Evolutionary conservation across 2,113 vertebrate species (phyloP).

Genomic region (Scomber scombrus): DNA sequence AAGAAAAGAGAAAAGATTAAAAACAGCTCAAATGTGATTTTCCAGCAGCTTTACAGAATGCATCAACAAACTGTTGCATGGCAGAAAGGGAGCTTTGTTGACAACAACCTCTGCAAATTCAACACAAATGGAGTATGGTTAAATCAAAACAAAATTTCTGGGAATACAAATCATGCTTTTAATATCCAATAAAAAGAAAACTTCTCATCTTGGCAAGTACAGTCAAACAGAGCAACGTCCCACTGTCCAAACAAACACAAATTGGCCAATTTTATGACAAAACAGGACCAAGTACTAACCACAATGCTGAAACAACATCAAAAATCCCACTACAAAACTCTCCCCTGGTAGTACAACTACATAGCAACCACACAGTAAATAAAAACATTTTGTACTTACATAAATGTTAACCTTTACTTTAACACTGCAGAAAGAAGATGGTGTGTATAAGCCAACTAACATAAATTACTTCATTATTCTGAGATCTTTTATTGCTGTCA

Average conservation of each 20-base stretch:
- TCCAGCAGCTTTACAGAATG: constrained; percentile 21
- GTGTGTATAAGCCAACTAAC: neutral
- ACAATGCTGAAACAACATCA: constrained; percentile 17
- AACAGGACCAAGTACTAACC: neutral
- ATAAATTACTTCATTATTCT: too few relatives aligned
- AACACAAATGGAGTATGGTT: constrained; percentile 20
- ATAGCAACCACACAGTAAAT: constrained; percentile 18
- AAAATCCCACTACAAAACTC: neutral
- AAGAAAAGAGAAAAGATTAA: constrained; percentile 31
- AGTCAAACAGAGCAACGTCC: constrained; percentile 12
- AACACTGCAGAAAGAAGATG: neutral
- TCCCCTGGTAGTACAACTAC: constrained; percentile 6
- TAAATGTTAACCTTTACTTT: neutral
- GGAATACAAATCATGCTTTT: constrained; percentile 35
- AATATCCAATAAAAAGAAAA: constrained; percentile 28
- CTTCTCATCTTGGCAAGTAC: neutral
- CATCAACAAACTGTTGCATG: constrained; percentile 23
- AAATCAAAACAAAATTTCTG: constrained; percentile 22
- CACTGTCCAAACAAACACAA: constrained; percentile 33
- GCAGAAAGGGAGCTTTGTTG: constrained; percentile 1
- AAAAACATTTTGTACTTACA: constrained; percentile 11
- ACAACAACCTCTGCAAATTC: constrained; percentile 27
- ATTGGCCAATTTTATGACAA: constrained; percentile 20
- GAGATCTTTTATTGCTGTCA: too few relatives aligned
- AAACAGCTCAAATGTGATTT: constrained; percentile 42